phyloP scores from a whole-genome alignment of 1,140 invertebrate species.

The Zelostemma sp. region DNA sequence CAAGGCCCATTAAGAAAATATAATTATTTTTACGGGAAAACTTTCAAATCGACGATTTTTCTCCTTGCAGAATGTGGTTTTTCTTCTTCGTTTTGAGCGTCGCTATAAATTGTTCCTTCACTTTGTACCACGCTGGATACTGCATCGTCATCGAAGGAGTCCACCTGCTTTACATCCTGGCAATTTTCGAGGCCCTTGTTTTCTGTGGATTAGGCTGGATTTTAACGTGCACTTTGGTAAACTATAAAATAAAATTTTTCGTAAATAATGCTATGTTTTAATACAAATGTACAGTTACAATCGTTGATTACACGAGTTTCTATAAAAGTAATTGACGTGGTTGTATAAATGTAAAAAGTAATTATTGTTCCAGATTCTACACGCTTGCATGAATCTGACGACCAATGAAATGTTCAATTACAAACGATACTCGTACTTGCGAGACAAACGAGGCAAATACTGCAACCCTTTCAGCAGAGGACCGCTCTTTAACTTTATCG shows the following conservation, averaged over 20 bases:
- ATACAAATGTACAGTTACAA: no score
- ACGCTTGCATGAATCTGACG: conserved; percentile 91
- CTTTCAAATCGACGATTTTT: no score
- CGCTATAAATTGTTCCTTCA: conserved; percentile 87
- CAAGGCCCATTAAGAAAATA: no score
- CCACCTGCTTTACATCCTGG: conserved; percentile 84
- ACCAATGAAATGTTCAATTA: conserved; percentile 96
- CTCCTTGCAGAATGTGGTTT: conserved; percentile 85
- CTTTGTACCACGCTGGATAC: conserved; percentile 90
- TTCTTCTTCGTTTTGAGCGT: conserved; percentile 89
- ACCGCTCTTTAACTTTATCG: conserved; percentile 86
- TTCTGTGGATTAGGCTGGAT: conserved; percentile 90
- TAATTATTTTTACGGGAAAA: no score
- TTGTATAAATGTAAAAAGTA: background rate
- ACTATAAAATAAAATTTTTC: conserved; percentile 50
- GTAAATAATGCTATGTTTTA: conserved; percentile 4
- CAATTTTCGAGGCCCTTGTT: conserved; percentile 83
- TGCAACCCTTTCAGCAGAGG: conserved; percentile 91
- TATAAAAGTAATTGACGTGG: background rate
- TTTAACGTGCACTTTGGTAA: conserved; percentile 88
- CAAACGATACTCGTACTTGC: conserved; percentile 88
- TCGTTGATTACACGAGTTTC: no score
- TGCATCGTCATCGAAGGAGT: conserved; percentile 88
- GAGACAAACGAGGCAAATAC: conserved; percentile 88
- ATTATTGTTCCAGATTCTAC: conserved; percentile 75